phyloP scores from a whole-genome alignment of 2,888 invertebrate species.

The Micoletzkya japonica region DNA sequence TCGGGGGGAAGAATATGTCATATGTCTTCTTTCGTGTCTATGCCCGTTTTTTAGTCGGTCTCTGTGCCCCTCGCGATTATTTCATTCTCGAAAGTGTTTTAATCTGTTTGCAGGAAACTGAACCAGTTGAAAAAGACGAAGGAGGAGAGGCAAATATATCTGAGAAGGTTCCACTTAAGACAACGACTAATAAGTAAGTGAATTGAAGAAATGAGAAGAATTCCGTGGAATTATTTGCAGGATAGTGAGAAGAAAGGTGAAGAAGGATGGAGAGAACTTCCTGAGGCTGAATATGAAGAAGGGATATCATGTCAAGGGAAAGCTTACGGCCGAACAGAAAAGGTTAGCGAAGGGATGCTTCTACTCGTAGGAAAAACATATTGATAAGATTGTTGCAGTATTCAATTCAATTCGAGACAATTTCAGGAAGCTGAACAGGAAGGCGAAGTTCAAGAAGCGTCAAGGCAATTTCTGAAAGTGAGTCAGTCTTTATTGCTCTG shows the following conservation, averaged over 20 bases:
- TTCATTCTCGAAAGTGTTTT: neutral
- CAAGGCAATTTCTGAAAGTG: neutral
- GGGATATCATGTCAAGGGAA: conserved; percentile 45
- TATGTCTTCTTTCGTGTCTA: too few relatives aligned
- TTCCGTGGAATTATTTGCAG: too few relatives aligned
- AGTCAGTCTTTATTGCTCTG: neutral
- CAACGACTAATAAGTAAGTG: too few relatives aligned
- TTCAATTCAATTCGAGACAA: neutral
- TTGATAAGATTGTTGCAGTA: neutral
- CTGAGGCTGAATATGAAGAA: conserved; percentile 48
- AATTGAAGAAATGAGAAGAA: too few relatives aligned
- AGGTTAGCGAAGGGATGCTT: neutral
- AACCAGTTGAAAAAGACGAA: too few relatives aligned
- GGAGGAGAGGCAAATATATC: too few relatives aligned
- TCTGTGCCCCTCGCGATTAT: neutral
- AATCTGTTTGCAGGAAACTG: too few relatives aligned
- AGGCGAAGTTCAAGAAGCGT: conserved; percentile 39
- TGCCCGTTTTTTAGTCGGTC: neutral
- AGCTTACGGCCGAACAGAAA: conserved; percentile 32
- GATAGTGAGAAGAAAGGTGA: neutral
- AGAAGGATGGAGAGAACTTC: conserved; percentile 37
- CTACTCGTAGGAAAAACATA: neutral
- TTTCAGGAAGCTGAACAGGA: conserved; percentile 39
- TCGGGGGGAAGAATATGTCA: too few relatives aligned
- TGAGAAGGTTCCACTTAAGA: too few relatives aligned